These are phyloP conservation scores for Thalpophila matura DNA, from an alignment of 2,888 invertebrate species.

Conservation along the genomic window DNA sequence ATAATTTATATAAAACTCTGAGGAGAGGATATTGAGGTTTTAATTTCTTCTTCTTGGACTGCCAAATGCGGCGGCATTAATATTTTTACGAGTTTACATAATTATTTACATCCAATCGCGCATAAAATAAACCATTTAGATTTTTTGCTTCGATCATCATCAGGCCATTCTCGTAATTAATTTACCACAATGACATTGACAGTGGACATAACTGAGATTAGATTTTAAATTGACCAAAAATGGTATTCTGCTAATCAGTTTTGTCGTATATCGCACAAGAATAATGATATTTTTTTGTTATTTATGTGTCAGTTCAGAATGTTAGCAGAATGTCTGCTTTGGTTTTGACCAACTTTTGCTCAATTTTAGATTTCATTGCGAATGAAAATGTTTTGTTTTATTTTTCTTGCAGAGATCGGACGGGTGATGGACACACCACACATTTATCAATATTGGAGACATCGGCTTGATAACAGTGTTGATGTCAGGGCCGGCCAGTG, in stretches of 20 bases:
- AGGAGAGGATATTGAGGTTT: slow-evolving; percentile 21
- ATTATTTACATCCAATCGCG: slow-evolving; percentile 46
- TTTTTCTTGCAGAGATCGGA: neutral
- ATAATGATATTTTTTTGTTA: no score
- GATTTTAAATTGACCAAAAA: no score
- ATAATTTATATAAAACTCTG: slow-evolving; percentile 27
- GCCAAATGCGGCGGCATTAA: slow-evolving; percentile 30
- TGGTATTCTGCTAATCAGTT: no score
- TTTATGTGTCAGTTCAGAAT: no score
- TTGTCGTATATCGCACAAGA: no score
- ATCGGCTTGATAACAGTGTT: slow-evolving; percentile 42
- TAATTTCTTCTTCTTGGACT: slow-evolving; percentile 18
- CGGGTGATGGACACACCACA: slow-evolving; percentile 27
- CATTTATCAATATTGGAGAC: slow-evolving; percentile 29
- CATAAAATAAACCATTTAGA: slow-evolving; percentile 34
- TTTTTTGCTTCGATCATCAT: no score
- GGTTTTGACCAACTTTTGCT: no score
- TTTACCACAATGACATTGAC: no score
- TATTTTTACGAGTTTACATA: slow-evolving; percentile 33
- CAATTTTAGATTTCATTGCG: no score
- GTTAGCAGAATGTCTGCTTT: no score
- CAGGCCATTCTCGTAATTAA: no score
- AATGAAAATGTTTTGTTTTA: slow-evolving; percentile 8
- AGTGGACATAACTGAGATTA: no score
- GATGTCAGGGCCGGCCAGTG: slow-evolving; percentile 62